Conservation (phyloP, 2,888 invertebrate genomes). For the Andrena fulva region DNA sequence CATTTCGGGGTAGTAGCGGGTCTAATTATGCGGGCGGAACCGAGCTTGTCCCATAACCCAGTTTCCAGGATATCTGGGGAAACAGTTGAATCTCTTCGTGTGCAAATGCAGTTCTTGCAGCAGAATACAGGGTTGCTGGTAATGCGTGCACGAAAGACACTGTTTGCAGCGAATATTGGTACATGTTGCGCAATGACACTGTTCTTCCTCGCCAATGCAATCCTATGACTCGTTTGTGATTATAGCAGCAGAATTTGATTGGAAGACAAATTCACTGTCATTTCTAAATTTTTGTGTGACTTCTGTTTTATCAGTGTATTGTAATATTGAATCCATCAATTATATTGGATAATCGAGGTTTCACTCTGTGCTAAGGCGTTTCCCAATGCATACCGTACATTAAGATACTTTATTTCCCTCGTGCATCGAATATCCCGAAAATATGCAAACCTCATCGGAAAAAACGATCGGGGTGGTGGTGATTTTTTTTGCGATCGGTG, state of each 20-base stretch:
- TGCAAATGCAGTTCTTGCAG: conserved; percentile 28
- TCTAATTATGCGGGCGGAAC: conserved; percentile 62
- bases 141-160: conserved; percentile 25
- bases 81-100: conserved; percentile 49
- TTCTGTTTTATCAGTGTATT: too few species aligned
- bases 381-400: background rate
- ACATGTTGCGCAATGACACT: background rate
- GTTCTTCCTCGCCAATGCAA: background rate
- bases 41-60: conserved; percentile 63
- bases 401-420: background rate
- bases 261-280: too few species aligned
- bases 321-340: too few species aligned
- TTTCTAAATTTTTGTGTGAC: too few species aligned
- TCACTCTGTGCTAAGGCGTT: background rate
- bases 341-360: background rate
- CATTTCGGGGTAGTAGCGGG: conserved; percentile 48
- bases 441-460: background rate
- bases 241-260: too few species aligned
- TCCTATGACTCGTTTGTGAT: too few species aligned
- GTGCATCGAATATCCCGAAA: background rate
- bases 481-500: conserved; percentile 26
- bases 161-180: conserved; percentile 22
- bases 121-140: conserved; percentile 18
- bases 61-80: conserved; percentile 60
- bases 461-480: conserved; percentile 25